Conservation (phyloP, 2,113 vertebrate genomes). For the Trichechus manatus region DNA sequence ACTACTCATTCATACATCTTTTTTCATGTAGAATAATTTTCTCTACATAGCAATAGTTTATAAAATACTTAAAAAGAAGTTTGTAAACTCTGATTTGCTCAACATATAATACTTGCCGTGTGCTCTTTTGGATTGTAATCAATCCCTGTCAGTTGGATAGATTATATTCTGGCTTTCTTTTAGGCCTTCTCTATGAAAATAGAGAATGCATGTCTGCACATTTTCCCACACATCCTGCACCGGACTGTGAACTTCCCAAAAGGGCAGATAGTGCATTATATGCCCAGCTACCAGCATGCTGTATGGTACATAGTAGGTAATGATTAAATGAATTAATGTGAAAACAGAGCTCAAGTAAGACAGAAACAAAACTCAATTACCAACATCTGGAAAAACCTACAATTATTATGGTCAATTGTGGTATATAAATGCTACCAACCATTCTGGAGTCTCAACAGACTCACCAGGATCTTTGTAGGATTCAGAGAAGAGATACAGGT, state of each 20-base stretch:
- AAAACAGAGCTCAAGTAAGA: neutral
- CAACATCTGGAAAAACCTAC: neutral
- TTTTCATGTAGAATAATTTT: slow-evolving; percentile 5
- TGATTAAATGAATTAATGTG: neutral
- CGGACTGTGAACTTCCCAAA: neutral
- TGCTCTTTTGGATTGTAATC: neutral
- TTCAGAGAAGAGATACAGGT: neutral
- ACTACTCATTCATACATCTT: neutral
- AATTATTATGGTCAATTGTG: neutral
- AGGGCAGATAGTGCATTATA: neutral
- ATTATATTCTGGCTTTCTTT: neutral
- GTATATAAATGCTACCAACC: neutral
- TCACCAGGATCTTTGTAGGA: neutral
- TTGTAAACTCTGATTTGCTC: neutral
- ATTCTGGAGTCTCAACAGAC: neutral
- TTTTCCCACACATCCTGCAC: neutral
- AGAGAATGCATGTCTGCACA: neutral
- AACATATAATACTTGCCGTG: neutral
- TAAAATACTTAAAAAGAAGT: slow-evolving; percentile 5
- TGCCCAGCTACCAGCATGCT: neutral
- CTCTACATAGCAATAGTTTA: neutral
- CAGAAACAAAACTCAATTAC: neutral
- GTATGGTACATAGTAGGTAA: neutral
- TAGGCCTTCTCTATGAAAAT: neutral
- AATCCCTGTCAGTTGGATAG: neutral